These are phyloP conservation scores for Octomys mimax DNA, from an alignment of 2,797 vertebrate species.

Conservation along the genomic window DNA sequence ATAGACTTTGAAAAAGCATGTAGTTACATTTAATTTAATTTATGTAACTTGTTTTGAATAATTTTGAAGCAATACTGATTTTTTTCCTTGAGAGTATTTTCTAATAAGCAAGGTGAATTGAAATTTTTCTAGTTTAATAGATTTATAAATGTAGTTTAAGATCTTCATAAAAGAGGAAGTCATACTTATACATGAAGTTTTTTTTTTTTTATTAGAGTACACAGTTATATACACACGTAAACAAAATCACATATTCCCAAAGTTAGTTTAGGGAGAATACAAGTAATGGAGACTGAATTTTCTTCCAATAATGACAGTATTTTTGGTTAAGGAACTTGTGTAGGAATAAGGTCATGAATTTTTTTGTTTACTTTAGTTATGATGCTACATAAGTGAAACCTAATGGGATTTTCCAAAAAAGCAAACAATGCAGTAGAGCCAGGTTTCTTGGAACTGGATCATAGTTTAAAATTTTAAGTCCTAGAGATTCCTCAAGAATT, in stretches of 20 bases:
- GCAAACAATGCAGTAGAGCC: background rate
- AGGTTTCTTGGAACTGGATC: constrained; percentile 22
- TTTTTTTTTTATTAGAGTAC: background rate
- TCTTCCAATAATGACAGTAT: background rate
- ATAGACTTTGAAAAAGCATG: constrained; percentile 22
- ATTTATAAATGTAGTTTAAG: constrained; percentile 34
- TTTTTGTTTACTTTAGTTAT: background rate
- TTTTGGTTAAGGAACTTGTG: constrained; percentile 7
- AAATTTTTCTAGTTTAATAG: constrained; percentile 19
- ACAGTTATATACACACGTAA: background rate
- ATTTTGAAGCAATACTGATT: constrained; percentile 29
- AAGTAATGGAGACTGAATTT: background rate
- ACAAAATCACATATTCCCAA: background rate
- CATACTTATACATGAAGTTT: background rate
- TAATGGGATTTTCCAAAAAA: constrained; percentile 19
- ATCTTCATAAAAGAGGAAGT: constrained; percentile 7
- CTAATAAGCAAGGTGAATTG: background rate
- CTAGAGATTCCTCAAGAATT: background rate
- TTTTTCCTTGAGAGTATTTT: constrained; percentile 52
- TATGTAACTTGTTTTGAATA: background rate
- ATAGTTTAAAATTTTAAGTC: constrained; percentile 42
- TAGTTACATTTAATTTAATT: constrained; percentile 25
- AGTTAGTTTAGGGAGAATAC: background rate
- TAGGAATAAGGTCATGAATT: constrained; percentile 3
- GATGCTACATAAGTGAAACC: background rate